Evolutionary conservation across 2,797 vertebrate species (phyloP), one percentile per base, ranked within the genome.

Genomic region (Rachycentron canadum): DNA sequence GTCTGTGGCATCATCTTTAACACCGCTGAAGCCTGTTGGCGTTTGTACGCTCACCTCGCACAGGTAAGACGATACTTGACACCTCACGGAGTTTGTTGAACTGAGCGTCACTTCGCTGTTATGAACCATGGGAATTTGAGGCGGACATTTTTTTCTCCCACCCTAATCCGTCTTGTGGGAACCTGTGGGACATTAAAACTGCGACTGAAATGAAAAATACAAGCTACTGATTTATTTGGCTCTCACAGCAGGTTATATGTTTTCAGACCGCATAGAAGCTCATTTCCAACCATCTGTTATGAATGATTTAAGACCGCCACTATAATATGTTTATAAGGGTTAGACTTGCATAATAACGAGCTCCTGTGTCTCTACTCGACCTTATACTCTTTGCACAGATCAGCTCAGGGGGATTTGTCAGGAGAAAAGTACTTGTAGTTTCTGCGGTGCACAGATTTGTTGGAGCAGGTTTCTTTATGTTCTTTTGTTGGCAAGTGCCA

Each of bases 131-230:
- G 87, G 90, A 92, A 89, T 90, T 86, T 59, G 55, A 81, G 89
- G 84, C 85, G 23, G 92, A 93, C 91, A 92, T 94, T 74, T 91
- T 83, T 81, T 77, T 73, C 69, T 76, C 66, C 85, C 85, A 87
- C 78, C 61, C 84, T 86, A 86, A 92, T 88, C 88, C 76, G 58
- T 67, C 30, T 76, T 49, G 36, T 32, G 67, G 36, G 32, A 63
- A 65, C 65, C 71, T 66, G 45, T 56, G 60, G 52, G 47, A 55
- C 61, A 50, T 75, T 69, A 16, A 34, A n/a, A 41, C 47, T 71
- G 47, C 23, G 55, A 53, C 45, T n/a, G 1, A 25, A 11, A 16
- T 47, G 3, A 19, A 19, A 23, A 19, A 21, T 34, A 9, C 1
- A 63, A 58, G 3, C 41, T 1, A 17, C 3, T 19, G 0, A 2